Conservation (phyloP, 2,888 invertebrate genomes). For the Drosophila pegasa region DNA sequence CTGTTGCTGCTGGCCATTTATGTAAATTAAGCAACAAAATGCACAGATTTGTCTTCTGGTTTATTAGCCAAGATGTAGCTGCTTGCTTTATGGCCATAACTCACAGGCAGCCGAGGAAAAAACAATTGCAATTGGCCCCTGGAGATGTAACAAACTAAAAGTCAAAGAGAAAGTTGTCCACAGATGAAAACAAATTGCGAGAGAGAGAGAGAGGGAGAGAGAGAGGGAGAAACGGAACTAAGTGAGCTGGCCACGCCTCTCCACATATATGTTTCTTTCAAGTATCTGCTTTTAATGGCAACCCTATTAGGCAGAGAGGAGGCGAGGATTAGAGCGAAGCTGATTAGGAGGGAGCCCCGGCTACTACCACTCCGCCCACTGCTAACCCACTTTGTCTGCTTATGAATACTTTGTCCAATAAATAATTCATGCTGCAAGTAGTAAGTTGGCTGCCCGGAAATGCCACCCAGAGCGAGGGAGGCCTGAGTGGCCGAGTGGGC, state of each 20-base stretch:
- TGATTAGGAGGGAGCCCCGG: constrained; percentile 20
- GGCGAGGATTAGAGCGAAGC: constrained; percentile 4
- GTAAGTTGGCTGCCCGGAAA: constrained; percentile 66
- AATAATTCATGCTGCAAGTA: constrained; percentile 74
- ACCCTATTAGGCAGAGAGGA: constrained; percentile 54
- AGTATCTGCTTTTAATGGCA: constrained; percentile 69
- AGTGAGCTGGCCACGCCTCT: constrained; percentile 55
- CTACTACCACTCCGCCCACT: neutral
- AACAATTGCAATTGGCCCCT: constrained; percentile 32
- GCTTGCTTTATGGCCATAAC: constrained; percentile 43
- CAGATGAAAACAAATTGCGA: constrained; percentile 65
- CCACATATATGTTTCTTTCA: constrained; percentile 25
- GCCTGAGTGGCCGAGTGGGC: constrained; percentile 36
- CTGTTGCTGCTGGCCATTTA: constrained; percentile 68
- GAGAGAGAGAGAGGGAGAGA: constrained; percentile 36
- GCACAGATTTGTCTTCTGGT: constrained; percentile 76
- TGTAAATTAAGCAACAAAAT: constrained; percentile 78
- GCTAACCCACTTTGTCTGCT: constrained; percentile 41
- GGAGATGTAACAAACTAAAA: constrained; percentile 12
- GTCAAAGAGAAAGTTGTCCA: constrained; percentile 25
- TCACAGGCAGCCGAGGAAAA: constrained; percentile 33
- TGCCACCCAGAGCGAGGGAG: constrained; percentile 51
- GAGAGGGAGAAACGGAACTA: too few species aligned
- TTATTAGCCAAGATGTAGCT: constrained; percentile 69
- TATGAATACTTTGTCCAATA: constrained; percentile 75